Evolutionary conservation across 2,113 vertebrate genomes (phyloP).

Genomic region (Alouatta palliata): DNA sequence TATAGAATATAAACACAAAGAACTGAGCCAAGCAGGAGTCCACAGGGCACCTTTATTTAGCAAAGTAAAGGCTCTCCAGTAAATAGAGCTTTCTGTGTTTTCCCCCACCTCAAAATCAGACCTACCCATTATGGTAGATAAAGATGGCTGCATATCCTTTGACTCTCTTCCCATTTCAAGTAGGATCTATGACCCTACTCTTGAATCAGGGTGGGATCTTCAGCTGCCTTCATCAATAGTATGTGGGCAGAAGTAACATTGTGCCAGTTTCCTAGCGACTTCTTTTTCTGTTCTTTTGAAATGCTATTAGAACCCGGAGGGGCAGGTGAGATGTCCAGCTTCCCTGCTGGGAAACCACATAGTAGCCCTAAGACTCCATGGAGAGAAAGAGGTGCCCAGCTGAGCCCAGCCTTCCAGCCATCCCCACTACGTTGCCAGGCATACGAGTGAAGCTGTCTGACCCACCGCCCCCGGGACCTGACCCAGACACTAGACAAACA

Average conservation of each 20-base stretch:
- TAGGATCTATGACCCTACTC: neutral
- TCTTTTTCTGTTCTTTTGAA: neutral
- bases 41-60: neutral
- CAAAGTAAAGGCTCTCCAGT: neutral
- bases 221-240: neutral
- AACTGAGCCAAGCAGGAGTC: neutral
- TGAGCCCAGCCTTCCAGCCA: neutral
- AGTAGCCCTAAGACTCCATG: neutral
- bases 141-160: neutral
- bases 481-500: too few relatives aligned
- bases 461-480: accelerated
- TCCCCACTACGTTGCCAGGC: neutral
- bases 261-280: neutral
- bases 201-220: neutral
- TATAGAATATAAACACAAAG: neutral
- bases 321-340: neutral
- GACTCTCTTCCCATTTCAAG: neutral
- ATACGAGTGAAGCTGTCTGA: neutral
- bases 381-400: neutral
- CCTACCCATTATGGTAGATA: neutral
- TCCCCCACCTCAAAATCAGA: neutral
- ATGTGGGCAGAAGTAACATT: neutral
- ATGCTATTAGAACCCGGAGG: neutral
- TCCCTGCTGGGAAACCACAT: neutral
- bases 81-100: neutral